Evolutionary conservation across 1,140 invertebrate species (phyloP), one percentile per base, ranked within the genome.

Genomic region (Drosophila ohnishii): DNA sequence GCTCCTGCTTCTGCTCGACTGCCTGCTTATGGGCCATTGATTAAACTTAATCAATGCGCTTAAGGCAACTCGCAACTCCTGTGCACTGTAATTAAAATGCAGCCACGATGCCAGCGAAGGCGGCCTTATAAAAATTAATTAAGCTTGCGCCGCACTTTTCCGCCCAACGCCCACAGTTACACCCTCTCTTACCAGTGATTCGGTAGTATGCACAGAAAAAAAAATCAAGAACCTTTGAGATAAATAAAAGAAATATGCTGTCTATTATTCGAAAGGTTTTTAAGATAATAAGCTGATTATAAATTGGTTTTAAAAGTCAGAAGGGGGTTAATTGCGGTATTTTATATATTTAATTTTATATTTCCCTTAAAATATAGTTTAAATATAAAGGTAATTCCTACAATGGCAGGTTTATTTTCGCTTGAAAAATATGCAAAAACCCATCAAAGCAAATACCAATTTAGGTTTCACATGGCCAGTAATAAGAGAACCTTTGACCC

Each of bases 91-190:
- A 86, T 86, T 86, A 86, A 86, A 86, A 86, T 82, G 79, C 79
- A 86, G 67, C 67, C 57, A 47, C 58, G 47, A 45, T 47, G 47
- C 37, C 55, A 37, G 37, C 59, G 62, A 55, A 61, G 70, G 59
- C 69, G 82, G 84, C 83, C 80, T 88, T 87, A 87, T 87, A 87
- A 87, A 87, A 87, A 87, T 87, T 87, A 87, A 87, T 87, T 87
- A 87, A 88, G 83, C 83, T 80, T 80, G 74, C 65, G 64, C 73
- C 57, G 62, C 75, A 75, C 40, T 74, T 80, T 55, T 75, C 42
- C 78, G 57, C 63, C 37, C 40, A 19, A 58, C 48, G 19, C 55
- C 44, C 37, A 32, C 16, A 16, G 32, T 48, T 22, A 14, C 11
- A 14, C 11, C 22, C 4, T 2, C 34, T n/a, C 34, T 55, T 37